phyloP scores from a whole-genome alignment of 2,113 vertebrate genomes.

The Xyliphius kryptos region DNA sequence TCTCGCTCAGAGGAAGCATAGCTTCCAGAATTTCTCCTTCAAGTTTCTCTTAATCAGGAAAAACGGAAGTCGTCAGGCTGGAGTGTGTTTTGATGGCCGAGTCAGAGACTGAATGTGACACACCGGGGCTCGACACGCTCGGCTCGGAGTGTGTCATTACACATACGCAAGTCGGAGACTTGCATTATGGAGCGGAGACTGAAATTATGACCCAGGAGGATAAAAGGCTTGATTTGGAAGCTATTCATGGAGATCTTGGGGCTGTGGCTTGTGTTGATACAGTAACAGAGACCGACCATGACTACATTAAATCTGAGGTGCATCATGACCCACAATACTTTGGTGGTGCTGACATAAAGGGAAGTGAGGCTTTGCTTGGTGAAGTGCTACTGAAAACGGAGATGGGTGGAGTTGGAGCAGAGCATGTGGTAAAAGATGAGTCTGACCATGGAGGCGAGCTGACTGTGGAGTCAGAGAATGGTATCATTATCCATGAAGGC shows the following conservation, averaged over 20 bases:
- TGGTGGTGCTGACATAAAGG: conserved; percentile 55
- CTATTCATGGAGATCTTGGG: conserved; percentile 64
- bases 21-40: conserved; percentile 42
- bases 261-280: conserved; percentile 65
- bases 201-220: conserved; percentile 71
- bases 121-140: conserved; percentile 72
- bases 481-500: conserved; percentile 71
- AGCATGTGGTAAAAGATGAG: conserved; percentile 67
- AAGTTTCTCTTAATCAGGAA: conserved; percentile 51
- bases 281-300: conserved; percentile 67
- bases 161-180: conserved; percentile 71
- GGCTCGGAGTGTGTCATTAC: conserved; percentile 77
- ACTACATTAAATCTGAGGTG: conserved; percentile 68
- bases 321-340: conserved; percentile 65
- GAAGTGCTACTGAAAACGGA: conserved; percentile 65
- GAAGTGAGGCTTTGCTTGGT: conserved; percentile 58
- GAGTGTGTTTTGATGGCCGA: conserved; percentile 76
- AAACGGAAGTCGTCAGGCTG: conserved; percentile 72
- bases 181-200: conserved; percentile 69
- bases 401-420: conserved; percentile 42
- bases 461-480: conserved; percentile 70
- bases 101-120: conserved; percentile 78
- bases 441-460: conserved; percentile 67
- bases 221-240: conserved; percentile 66
- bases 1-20: conserved; percentile 38